Base-by-base conservation (phyloP, 2,797 vertebrate species). In the Tapirus indicus region DNA sequence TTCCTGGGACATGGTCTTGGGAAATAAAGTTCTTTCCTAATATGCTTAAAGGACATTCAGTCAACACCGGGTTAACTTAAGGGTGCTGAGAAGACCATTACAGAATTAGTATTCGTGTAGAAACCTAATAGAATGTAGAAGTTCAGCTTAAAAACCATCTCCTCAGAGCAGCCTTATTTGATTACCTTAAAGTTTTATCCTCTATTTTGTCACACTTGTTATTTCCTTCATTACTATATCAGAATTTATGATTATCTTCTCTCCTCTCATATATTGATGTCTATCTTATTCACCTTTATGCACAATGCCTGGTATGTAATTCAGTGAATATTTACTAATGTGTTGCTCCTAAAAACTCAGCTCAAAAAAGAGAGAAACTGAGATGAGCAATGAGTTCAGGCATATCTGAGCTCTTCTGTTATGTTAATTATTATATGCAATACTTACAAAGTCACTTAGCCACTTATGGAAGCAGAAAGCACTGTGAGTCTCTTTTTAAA, bases 1-100 rank as follows among this genome's bases (percentile, higher is more conserved):
- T 96, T 96, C 64, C 80, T 96, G 66, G n/a, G 2, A 71, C 10
- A n/a, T 29, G 17, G 64, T 80, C 91, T 97, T 96, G 17, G 82
- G n/a, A 93, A 91, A 95, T 85, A 72, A 83, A 97, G 9, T 71
- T 91, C 17, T 88, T 96, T 94, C 58, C 69, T 93, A 80, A 92
- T 25, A 80, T n/a, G 41, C 69, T 83, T 95, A 95, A 93, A 96
- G 79, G 49, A 84, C 44, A 66, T 95, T 80, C 49, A 94, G 21
- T 95, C 60, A 64, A 82, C 10, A 74, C 49, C 29, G 56, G 8
- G 35, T 93, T 94, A 95, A 87, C 49, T 64, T 91, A 78, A 83
- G 77, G 47, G 21, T 93, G 6, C 78, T 41, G 12, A 97, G 49
- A 92, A 62, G 35, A 96, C 41, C 49, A 29, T 56, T 64, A 78